Evolutionary conservation across 2,797 vertebrate species (phyloP).

Genomic region (Geotrypetes seraphini): DNA sequence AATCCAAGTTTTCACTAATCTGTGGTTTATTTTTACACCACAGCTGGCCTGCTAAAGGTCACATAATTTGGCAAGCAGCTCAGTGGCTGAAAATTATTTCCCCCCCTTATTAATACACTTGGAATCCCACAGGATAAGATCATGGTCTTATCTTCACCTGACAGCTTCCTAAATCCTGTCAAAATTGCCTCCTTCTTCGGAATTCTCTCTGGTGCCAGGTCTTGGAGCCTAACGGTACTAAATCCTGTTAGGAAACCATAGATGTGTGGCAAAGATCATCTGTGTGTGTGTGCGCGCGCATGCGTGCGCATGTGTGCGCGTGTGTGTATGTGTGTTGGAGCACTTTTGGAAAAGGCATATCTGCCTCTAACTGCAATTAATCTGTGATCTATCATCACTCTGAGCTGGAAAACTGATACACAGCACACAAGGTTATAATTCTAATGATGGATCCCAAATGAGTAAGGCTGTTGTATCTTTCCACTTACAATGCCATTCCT

Average conservation of each 20-base stretch:
- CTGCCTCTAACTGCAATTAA: not conserved
- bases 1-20: slow-evolving; percentile 44
- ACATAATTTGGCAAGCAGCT: slow-evolving; percentile 65
- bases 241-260: slow-evolving; percentile 26
- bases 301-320: no score
- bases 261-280: no score
- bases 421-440: not conserved
- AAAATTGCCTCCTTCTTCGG: slow-evolving; percentile 49
- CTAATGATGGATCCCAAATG: slow-evolving; percentile 4
- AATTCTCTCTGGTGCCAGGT: slow-evolving; percentile 37
- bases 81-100: slow-evolving; percentile 75
- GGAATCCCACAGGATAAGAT: slow-evolving; percentile 57
- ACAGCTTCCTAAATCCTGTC: slow-evolving; percentile 61
- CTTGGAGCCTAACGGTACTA: slow-evolving; percentile 18
- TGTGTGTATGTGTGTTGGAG: no score
- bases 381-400: not conserved
- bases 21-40: slow-evolving; percentile 58
- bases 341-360: not conserved
- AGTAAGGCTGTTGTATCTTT: no score
- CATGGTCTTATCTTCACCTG: slow-evolving; percentile 65
- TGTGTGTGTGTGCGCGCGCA: no score
- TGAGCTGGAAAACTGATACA: not conserved
- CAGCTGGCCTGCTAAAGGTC: slow-evolving; percentile 68
- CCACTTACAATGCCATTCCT: no score
- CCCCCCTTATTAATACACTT: slow-evolving; percentile 68